phyloP scores from a whole-genome alignment of 2,113 vertebrate genomes.

The Cyanistes caeruleus region DNA sequence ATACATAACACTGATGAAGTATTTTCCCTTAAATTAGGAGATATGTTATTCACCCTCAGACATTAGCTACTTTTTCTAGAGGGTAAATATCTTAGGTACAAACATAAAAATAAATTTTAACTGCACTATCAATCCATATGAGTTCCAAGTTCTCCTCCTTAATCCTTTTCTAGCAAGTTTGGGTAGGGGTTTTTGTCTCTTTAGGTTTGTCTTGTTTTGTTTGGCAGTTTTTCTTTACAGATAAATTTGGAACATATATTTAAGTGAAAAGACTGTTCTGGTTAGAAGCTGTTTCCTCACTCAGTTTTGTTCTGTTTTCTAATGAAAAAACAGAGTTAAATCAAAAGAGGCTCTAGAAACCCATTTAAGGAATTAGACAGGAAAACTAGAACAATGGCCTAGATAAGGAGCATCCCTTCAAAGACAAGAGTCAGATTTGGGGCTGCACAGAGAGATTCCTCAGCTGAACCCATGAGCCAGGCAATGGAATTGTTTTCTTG shows the following conservation, averaged over 20 bases:
- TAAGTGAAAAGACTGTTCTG: not conserved
- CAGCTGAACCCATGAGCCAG: too few relatives aligned
- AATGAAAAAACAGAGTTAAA: not conserved
- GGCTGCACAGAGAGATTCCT: not conserved
- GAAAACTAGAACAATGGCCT: constrained; percentile 20
- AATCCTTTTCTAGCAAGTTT: not conserved
- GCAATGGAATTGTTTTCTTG: not conserved
- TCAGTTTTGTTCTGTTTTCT: not conserved
- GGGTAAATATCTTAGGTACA: not conserved
- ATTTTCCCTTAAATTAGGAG: not conserved
- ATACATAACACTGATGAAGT: accelerated
- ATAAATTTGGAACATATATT: not conserved
- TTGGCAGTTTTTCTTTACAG: not conserved
- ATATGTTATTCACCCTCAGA: not conserved
- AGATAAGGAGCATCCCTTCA: not conserved
- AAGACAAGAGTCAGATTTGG: not conserved
- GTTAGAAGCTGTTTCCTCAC: not conserved
- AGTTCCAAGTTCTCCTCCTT: not conserved
- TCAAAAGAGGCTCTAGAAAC: not conserved
- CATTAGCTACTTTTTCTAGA: not conserved
- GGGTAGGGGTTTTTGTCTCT: not conserved
- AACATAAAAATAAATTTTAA: not conserved
- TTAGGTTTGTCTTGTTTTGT: not conserved
- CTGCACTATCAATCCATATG: too few relatives aligned
- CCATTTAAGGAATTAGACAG: not conserved